Conservation (phyloP, 2,113 vertebrate species). For the Entosphenus tridentatus region DNA sequence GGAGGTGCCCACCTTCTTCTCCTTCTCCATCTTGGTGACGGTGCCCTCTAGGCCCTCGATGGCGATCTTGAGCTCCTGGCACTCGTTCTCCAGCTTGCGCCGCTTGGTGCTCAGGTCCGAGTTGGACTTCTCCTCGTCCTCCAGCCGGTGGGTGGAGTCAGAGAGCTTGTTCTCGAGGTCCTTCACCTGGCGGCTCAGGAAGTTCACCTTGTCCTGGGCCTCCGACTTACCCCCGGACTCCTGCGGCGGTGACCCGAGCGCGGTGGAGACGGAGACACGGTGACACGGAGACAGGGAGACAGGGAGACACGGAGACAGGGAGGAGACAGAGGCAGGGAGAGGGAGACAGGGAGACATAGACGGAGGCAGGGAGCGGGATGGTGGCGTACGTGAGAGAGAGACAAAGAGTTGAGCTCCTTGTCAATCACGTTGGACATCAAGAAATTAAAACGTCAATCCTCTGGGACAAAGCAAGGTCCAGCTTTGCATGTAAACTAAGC, state of each 20-base stretch:
- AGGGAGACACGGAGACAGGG: too few species aligned
- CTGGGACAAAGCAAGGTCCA: too few species aligned
- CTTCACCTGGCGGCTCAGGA: background rate
- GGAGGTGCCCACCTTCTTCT: conserved; percentile 15
- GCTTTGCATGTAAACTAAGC: too few species aligned
- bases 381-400: too few species aligned
- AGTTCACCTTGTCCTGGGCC: conserved; percentile 10
- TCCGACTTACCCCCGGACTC: background rate
- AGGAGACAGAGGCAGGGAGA: too few species aligned
- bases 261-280: too few species aligned
- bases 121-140: conserved; percentile 16
- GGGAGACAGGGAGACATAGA: too few species aligned
- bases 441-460: too few species aligned
- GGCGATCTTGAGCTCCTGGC: conserved; percentile 15
- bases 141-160: conserved; percentile 12
- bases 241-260: background rate
- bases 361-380: too few species aligned
- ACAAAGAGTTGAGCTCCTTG: too few species aligned
- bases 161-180: conserved; percentile 16
- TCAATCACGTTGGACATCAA: too few species aligned
- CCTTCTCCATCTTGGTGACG: conserved; percentile 16
- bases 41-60: conserved; percentile 17
- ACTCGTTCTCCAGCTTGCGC: conserved; percentile 14
- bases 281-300: too few species aligned
- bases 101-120: conserved; percentile 9